Evolutionary conservation across 2,797 vertebrate species (phyloP).

Genomic region (Cephalopachus bancanus): DNA sequence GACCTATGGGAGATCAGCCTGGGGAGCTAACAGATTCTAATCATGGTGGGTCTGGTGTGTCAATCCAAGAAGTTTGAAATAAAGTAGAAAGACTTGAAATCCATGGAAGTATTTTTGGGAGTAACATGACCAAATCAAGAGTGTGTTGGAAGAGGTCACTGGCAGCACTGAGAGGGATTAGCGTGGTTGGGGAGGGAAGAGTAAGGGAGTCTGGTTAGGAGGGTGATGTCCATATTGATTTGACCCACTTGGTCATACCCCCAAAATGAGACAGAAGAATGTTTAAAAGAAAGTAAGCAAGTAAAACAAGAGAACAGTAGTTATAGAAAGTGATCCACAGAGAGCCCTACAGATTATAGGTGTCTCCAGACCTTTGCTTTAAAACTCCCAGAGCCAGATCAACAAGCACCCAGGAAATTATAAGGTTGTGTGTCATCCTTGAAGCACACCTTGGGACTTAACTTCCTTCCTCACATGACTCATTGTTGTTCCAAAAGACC

Average conservation of each 20-base stretch:
- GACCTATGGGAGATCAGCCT: neutral
- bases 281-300: neutral
- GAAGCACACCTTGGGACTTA: neutral
- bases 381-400: neutral
- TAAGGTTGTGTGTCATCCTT: neutral
- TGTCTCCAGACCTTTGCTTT: neutral
- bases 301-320: neutral
- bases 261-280: neutral
- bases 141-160: neutral
- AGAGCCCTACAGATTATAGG: neutral
- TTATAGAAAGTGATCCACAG: neutral
- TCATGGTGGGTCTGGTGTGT: neutral
- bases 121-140: neutral
- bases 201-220: neutral
- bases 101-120: neutral
- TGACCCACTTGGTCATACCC: neutral
- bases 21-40: neutral
- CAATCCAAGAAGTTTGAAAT: neutral
- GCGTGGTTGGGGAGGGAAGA: neutral
- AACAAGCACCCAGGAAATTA: neutral
- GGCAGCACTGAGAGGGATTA: neutral
- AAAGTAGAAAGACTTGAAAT: neutral
- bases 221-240: neutral
- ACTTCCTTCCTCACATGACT: neutral
- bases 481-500: neutral